Evolutionary conservation across 2,888 invertebrate species (phyloP), one percentile per base, ranked within the genome.

Genomic region (Kuschelorhynchus macadamiae): DNA sequence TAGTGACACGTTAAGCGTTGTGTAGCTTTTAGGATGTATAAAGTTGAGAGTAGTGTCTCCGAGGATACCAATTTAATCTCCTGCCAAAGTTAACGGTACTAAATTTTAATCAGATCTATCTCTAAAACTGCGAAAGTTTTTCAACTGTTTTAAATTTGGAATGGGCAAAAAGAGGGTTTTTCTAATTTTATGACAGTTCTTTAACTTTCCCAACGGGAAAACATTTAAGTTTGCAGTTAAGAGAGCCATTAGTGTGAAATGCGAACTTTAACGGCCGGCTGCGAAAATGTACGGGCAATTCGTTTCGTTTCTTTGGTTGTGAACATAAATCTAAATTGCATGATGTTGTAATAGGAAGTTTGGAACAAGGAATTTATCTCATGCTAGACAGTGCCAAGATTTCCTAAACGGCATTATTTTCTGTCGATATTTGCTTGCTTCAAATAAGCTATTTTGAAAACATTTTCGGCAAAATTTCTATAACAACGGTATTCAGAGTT

Each of bases 171-270:
- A 44, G n/a, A 44, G 21, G 9, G 46, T 57, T 55, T 57, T 57
- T 46, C 44, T 44, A 57, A 57, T 46, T 57, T 57, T 57, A 44
- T 57, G 57, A 46, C 17, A 57, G 44, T 46, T 46, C 16, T 57
- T 32, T 30, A 57, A 57, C 57, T 57, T 57, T 42, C 25, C 12
- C 30, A 57, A 44, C 25, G 46, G 17, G 46, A 57, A 57, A 57
- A 57, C 57, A 33, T 44, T 57, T 46, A 46, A 57, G 46, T 57
- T 44, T 11, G 46, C 21, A 39, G 57, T 57, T 30, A 44, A 18
- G 18, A 57, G 33, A 18, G 57, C 32, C 44, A 44, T 57, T 57
- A 46, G 32, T 16, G 46, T 14, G 33, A 44, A 46, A 46, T 57
- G 44, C 46, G 57, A 46, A 32, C 30, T 44, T 57, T 57, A 57